Conservation (phyloP, 2,113 vertebrate genomes). For the Rhynchomys soricoides region DNA sequence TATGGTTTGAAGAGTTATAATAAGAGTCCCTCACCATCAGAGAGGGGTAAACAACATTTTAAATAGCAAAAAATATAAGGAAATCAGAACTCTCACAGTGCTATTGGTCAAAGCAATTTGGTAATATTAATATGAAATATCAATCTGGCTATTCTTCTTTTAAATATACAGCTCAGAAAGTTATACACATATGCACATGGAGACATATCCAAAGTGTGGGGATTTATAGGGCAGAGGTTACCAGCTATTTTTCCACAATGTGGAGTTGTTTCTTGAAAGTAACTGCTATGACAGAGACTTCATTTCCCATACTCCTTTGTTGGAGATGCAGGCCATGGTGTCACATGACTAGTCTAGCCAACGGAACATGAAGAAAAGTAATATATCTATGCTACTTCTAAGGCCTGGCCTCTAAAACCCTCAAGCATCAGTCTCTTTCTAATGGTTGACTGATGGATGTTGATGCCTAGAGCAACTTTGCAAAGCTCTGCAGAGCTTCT, state of each 20-base stretch:
- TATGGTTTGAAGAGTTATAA: not conserved
- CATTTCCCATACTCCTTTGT: not conserved
- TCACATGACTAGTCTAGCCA: slow-evolving; percentile 13
- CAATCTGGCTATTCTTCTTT: not conserved
- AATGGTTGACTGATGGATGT: not conserved
- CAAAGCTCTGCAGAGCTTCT: not conserved
- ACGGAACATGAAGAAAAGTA: slow-evolving; percentile 1
- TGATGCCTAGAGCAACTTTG: not conserved
- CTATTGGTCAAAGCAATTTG: not conserved
- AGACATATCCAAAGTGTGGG: not conserved
- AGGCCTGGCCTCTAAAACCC: not conserved
- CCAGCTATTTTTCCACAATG: not conserved
- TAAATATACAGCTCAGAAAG: not conserved
- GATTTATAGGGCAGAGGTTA: not conserved
- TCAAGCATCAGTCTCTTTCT: not conserved
- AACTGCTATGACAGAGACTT: not conserved
- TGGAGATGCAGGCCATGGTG: not conserved
- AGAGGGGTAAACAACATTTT: not conserved
- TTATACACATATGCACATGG: not conserved
- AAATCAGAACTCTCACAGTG: slow-evolving; percentile 1
- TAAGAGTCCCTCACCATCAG: not conserved
- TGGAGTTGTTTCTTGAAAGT: slow-evolving; percentile 33
- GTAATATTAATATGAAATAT: not conserved
- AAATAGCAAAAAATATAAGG: not conserved
- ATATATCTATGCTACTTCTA: not conserved